Evolutionary conservation across 2,113 vertebrate species (phyloP), one percentile per base, ranked within the genome.

Genomic region (Pampusana beccarii): DNA sequence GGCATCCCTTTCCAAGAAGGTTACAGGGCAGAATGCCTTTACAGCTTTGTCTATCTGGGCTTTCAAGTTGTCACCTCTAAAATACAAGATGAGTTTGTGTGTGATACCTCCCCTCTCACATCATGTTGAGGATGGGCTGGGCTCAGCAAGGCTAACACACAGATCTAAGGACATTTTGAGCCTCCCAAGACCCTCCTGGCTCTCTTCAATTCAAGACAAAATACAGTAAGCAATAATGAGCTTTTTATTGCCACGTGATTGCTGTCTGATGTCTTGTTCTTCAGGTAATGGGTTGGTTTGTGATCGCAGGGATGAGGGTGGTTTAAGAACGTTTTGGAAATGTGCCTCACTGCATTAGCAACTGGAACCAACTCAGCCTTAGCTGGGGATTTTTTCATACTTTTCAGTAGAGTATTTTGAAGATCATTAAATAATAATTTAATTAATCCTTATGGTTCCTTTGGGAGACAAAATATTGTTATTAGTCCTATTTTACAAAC

Each of bases 361-460:
- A 66, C 84, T 91, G 80, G 86, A 96, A 86, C 66, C 34, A 79
- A 38, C 81, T 7, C 73, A 75, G 77, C 62, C 16, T n/a, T 54
- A 80, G 64, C 0, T 1, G 42, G 16, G 42, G 44, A 0, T 13
- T 83, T 79, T 67, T 65, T 66, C 24, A 20, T 88, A n/a, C 62
- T 95, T 81, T 80, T 71, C 72, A 79, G 38, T 34, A 64, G 18
- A 89, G 77, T 78, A 74, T 81, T 80, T 91, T 67, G 84, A 65
- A 91, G 69, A 53, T 53, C 56, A 81, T 93, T 91, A 87, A 93
- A 95, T 89, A 28, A 72, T 51, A 90, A 88, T 82, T 93, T 95
- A 97, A 84, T 96, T 95, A 95, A 92, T 95, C 72, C 57, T 91
- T 86, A 86, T 14, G 26, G 66, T 83, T 91, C 88, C 83, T 86